phyloP scores from a whole-genome alignment of 2,888 invertebrate species.

The Venusia cambrica region DNA sequence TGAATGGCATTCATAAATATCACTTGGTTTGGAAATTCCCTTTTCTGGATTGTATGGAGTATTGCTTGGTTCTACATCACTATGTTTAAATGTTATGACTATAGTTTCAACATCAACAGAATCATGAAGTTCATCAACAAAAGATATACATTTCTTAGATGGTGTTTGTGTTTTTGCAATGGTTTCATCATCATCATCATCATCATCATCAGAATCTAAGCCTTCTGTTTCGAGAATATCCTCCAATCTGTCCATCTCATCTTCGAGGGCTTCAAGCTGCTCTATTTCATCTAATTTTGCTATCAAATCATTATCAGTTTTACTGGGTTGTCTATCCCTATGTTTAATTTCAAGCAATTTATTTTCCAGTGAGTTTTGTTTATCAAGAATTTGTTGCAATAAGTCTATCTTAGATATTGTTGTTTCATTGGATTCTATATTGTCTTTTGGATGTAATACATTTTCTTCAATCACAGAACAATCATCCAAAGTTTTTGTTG shows the following conservation, averaged over 20 bases:
- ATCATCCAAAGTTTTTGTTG: constrained; percentile 1
- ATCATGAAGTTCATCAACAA: constrained; percentile 61
- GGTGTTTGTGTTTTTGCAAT: constrained; percentile 27
- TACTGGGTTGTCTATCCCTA: constrained; percentile 43
- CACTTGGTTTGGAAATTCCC: constrained; percentile 67
- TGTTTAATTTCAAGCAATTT: constrained; percentile 52
- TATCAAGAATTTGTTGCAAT: constrained; percentile 56
- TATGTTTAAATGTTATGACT: constrained; percentile 61
- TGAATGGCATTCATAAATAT: constrained; percentile 59
- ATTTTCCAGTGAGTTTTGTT: constrained; percentile 56
- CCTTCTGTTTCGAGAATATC: constrained; percentile 30
- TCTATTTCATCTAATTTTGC: constrained; percentile 78
- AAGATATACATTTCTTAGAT: constrained; percentile 55
- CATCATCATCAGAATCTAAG: constrained; percentile 40
- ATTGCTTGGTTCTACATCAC: constrained; percentile 40
- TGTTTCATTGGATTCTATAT: constrained; percentile 14
- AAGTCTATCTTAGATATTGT: constrained; percentile 44
- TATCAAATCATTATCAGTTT: constrained; percentile 66
- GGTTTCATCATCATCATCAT: constrained; percentile 44
- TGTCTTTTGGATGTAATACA: constrained; percentile 11
- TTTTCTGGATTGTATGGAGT: constrained; percentile 45
- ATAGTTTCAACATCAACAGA: constrained; percentile 52
- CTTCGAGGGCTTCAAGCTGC: constrained; percentile 73
- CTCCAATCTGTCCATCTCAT: constrained; percentile 76
- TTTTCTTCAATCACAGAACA: constrained; percentile 10